Conservation (phyloP, 2,113 vertebrate genomes). For the Vulpes vulpes region DNA sequence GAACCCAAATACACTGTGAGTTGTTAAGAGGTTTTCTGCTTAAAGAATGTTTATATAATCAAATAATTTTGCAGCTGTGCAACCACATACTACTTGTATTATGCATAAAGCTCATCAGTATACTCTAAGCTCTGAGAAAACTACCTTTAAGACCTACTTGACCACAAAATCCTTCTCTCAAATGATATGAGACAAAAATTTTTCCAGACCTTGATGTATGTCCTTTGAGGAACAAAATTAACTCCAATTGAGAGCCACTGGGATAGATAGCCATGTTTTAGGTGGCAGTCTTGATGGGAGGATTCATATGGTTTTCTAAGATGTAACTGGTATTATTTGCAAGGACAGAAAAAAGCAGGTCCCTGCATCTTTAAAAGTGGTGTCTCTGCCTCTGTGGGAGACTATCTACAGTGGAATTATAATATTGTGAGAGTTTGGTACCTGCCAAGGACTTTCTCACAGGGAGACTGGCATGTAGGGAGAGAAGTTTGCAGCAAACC, state of each 20-base stretch:
- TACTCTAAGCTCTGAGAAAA: background rate
- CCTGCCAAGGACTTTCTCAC: background rate
- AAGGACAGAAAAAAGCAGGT: background rate
- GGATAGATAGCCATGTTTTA: fast-evolving
- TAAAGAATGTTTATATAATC: background rate
- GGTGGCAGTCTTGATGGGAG: fast-evolving
- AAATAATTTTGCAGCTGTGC: background rate
- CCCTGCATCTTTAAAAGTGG: background rate
- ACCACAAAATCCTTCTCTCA: background rate
- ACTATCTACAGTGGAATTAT: background rate
- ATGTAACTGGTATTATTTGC: background rate
- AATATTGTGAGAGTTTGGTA: background rate
- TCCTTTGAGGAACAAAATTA: background rate
- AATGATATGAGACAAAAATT: background rate
- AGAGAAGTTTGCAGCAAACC: background rate
- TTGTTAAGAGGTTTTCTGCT: background rate
- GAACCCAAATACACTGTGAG: background rate
- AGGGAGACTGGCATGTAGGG: too few species aligned
- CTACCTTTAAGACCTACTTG: background rate
- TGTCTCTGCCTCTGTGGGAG: background rate
- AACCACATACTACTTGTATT: background rate
- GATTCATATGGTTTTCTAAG: background rate
- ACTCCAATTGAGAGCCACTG: background rate
- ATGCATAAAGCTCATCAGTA: background rate
- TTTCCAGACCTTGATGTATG: background rate